These are phyloP conservation scores for Urocyon cinereoargenteus DNA, from an alignment of 2,797 vertebrate species.

Conservation along the genomic window DNA sequence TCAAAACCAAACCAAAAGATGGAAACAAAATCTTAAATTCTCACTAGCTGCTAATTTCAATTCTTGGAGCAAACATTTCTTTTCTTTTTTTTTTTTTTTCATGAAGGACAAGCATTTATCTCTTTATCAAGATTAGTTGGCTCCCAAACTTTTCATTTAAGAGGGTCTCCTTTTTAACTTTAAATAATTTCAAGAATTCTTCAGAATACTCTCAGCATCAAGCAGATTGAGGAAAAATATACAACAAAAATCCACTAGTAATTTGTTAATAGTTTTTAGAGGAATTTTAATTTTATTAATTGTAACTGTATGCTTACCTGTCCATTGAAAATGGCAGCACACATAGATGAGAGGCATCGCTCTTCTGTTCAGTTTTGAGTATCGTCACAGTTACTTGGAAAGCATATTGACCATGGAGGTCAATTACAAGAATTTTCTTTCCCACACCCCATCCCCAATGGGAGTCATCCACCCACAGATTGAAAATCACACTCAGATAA, in stretches of 20 bases:
- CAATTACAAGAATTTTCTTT: conserved; percentile 49
- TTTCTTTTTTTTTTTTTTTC: neutral
- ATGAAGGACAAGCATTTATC: neutral
- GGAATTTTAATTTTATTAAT: neutral
- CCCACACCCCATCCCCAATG: neutral
- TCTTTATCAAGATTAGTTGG: neutral
- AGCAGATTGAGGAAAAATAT: neutral
- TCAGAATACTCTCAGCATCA: neutral
- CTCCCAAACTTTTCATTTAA: neutral
- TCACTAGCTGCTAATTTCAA: neutral
- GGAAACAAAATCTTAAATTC: conserved; percentile 29
- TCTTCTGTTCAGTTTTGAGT: neutral
- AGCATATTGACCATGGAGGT: neutral
- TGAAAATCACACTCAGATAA: conserved; percentile 60
- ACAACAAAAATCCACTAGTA: neutral
- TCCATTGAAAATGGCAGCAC: neutral
- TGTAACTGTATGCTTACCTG: neutral
- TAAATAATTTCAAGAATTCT: conserved; percentile 6
- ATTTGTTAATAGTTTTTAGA: neutral
- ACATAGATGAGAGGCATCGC: rapidly evolving
- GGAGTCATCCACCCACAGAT: neutral
- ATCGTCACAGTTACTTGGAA: neutral
- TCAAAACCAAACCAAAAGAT: conserved; percentile 49
- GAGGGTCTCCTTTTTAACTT: neutral
- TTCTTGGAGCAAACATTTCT: neutral